These are phyloP conservation scores for Leucopternis melanops DNA, from an alignment of 2,113 vertebrate species.

Conservation along the genomic window DNA sequence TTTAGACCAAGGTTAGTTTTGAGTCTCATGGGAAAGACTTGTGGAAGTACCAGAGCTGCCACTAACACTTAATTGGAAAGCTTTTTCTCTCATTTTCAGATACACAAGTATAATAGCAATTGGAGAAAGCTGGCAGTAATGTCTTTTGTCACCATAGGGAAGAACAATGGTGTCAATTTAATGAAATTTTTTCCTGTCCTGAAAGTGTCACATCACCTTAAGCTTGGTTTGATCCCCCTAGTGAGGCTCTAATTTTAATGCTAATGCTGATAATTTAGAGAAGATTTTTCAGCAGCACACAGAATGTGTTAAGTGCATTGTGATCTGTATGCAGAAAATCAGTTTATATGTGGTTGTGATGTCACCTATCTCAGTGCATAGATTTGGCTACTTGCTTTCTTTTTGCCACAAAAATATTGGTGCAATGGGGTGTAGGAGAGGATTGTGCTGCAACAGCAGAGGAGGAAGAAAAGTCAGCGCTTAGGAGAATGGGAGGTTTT, in stretches of 20 bases:
- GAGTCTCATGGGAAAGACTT: not conserved
- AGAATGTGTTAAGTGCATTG: not conserved
- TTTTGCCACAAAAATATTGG: not conserved
- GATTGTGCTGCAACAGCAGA: not conserved
- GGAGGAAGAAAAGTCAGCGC: not conserved
- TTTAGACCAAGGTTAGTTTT: not conserved
- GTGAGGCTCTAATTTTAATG: not conserved
- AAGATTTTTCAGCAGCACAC: not conserved
- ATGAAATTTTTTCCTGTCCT: not conserved
- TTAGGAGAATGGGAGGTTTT: not conserved
- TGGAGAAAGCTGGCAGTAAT: constrained; percentile 34
- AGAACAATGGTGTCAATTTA: constrained; percentile 23
- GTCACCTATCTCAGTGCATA: not conserved
- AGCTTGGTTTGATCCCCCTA: not conserved
- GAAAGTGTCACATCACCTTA: not conserved
- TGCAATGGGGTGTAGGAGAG: not conserved
- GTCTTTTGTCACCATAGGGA: constrained; percentile 43
- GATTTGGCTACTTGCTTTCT: not conserved
- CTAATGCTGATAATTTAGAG: not conserved
- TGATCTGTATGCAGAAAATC: not conserved
- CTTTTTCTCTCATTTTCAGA: constrained; percentile 20
- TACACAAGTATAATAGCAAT: not conserved
- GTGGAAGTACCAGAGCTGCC: not conserved
- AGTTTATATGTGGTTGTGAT: not conserved
- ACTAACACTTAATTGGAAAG: constrained; percentile 38